Evolutionary conservation across 2,888 invertebrate species (phyloP).

Genomic region (Meiosimyza decipiens): DNA sequence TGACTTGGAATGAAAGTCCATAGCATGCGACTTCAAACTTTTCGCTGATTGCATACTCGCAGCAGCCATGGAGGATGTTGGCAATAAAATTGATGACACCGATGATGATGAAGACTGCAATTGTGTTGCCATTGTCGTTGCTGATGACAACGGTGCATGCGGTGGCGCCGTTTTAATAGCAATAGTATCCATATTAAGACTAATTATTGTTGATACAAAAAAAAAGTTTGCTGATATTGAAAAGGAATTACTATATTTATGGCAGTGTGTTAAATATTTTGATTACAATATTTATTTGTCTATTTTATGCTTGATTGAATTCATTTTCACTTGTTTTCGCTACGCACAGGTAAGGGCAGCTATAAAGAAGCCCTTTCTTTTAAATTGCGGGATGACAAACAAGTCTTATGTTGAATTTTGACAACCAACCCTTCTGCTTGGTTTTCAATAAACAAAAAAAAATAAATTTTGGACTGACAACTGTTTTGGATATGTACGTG

Average conservation of each 20-base stretch:
- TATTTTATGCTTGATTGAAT: slow-evolving; percentile 31
- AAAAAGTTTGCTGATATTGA: too few species aligned
- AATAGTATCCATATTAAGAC: slow-evolving; percentile 58
- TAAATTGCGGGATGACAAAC: too few species aligned
- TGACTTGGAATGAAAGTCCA: slow-evolving; percentile 49
- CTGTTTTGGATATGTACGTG: too few species aligned
- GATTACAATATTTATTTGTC: slow-evolving; percentile 25
- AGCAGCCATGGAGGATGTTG: neutral
- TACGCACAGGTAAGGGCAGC: neutral
- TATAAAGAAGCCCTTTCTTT: too few species aligned
- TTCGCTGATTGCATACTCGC: slow-evolving; percentile 16
- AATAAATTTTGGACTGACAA: too few species aligned
- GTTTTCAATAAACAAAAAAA: too few species aligned
- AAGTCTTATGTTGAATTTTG: too few species aligned
- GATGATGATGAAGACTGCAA: neutral
- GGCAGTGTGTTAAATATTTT: too few species aligned
- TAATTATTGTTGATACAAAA: slow-evolving; percentile 4
- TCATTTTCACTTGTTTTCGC: slow-evolving; percentile 19
- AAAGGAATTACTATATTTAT: too few species aligned
- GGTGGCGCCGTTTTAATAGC: slow-evolving; percentile 62
- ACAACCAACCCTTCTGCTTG: too few species aligned
- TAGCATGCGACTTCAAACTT: slow-evolving; percentile 23
- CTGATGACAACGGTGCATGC: slow-evolving; percentile 58
- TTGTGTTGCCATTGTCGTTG: slow-evolving; percentile 32
- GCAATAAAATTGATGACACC: neutral